Conservation (phyloP, 2,888 invertebrate species). For the Conistra vaccinii region DNA sequence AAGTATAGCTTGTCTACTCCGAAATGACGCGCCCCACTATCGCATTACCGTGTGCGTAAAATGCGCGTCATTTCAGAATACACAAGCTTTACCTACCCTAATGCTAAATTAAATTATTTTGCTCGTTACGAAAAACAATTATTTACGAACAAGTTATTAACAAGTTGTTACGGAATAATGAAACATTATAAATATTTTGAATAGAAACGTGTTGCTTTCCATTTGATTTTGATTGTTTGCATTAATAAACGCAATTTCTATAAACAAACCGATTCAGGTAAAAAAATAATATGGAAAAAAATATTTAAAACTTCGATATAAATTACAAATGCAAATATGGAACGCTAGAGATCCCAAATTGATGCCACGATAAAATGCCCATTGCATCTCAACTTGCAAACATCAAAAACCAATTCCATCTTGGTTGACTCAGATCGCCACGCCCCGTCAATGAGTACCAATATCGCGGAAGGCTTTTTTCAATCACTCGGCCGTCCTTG, state of each 20-base stretch:
- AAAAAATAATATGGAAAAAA: background rate
- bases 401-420: conserved; percentile 53
- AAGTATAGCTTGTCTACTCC: background rate
- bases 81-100: no score
- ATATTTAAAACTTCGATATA: background rate
- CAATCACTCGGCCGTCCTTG: conserved; percentile 84
- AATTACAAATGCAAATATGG: background rate
- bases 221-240: background rate
- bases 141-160: background rate
- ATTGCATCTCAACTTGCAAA: conserved; percentile 32
- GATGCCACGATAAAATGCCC: conserved; percentile 1
- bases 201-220: no score
- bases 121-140: background rate
- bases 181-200: background rate
- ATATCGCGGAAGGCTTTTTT: conserved; percentile 84
- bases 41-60: no score
- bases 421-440: conserved; percentile 48
- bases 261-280: background rate
- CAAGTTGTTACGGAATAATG: background rate
- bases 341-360: background rate
- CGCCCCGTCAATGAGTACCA: conserved; percentile 78
- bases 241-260: background rate
- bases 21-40: no score
- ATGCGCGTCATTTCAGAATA: no score
- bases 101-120: background rate